Evolutionary conservation across 2,888 invertebrate genomes (phyloP).

Genomic region (Chymomyza fuscimana): DNA sequence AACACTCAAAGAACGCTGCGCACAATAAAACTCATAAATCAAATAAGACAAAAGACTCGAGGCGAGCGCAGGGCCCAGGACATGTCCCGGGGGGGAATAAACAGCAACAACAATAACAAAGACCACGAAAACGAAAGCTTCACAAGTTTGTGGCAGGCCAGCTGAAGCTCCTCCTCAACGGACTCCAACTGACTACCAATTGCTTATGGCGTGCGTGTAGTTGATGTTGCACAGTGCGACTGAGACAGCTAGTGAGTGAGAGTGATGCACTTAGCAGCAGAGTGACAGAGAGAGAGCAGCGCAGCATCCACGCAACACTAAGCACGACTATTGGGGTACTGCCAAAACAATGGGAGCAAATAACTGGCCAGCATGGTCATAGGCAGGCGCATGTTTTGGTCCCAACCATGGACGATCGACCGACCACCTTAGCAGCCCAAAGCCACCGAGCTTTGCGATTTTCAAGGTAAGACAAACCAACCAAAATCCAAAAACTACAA

Average conservation of each 20-base stretch:
- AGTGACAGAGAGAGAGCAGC: not conserved
- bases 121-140: conserved; percentile 29
- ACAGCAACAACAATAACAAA: not conserved
- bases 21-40: conserved; percentile 78
- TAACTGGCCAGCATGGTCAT: conserved; percentile 67
- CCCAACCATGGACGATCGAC: conserved; percentile 12
- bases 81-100: not conserved
- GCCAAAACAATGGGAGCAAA: conserved; percentile 70
- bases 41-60: conserved; percentile 75
- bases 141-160: conserved; percentile 8
- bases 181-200: conserved; percentile 1
- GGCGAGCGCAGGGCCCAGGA: conserved; percentile 63
- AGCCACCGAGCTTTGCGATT: conserved; percentile 51
- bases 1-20: conserved; percentile 34
- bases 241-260: too few relatives aligned
- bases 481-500: conserved; percentile 11
- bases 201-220: not conserved
- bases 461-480: conserved; percentile 71
- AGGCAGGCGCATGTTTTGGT: conserved; percentile 1
- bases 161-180: conserved; percentile 7
- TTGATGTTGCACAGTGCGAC: not conserved
- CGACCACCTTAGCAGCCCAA: conserved; percentile 66
- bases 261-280: too few relatives aligned
- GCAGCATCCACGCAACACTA: conserved; percentile 59
- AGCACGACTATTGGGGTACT: conserved; percentile 54